Evolutionary conservation across 2,888 invertebrate species (phyloP).

Genomic region (Atethmia centrago): DNA sequence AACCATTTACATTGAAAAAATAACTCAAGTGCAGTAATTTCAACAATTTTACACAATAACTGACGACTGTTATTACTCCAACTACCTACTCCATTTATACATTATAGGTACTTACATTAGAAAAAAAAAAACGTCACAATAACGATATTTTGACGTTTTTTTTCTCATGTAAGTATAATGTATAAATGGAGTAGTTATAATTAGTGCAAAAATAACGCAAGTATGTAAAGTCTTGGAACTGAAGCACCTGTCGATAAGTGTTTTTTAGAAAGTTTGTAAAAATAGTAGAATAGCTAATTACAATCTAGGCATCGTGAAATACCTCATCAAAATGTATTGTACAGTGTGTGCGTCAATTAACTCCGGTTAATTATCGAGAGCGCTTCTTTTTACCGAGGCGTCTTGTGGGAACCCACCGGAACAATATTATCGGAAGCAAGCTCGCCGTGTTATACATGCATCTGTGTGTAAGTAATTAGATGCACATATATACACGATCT

Average conservation of each 20-base stretch:
- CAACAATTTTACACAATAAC: no score
- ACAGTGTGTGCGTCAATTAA: slow-evolving; percentile 63
- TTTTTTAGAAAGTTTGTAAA: slow-evolving; percentile 48
- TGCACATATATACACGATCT: slow-evolving; percentile 48
- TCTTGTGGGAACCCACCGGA: slow-evolving; percentile 85
- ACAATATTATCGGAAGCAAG: slow-evolving; percentile 84
- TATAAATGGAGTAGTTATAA: no score
- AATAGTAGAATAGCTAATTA: slow-evolving; percentile 54
- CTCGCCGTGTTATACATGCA: slow-evolving; percentile 52
- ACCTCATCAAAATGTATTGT: slow-evolving; percentile 61
- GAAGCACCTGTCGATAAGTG: slow-evolving; percentile 27
- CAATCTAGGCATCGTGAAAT: slow-evolving; percentile 62
- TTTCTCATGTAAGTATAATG: no score
- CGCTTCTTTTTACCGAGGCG: slow-evolving; percentile 77
- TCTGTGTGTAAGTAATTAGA: slow-evolving; percentile 50
- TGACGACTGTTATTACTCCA: no score
- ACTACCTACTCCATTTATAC: no score
- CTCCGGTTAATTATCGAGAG: slow-evolving; percentile 80
- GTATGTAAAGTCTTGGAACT: not conserved
- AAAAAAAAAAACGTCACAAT: no score
- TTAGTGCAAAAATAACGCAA: not conserved
- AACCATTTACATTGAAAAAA: no score
- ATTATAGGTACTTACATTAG: no score
- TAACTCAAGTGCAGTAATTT: no score
- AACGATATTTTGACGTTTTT: no score